Conservation (phyloP, 1,140 invertebrate genomes). For the Drosophila lowei region DNA sequence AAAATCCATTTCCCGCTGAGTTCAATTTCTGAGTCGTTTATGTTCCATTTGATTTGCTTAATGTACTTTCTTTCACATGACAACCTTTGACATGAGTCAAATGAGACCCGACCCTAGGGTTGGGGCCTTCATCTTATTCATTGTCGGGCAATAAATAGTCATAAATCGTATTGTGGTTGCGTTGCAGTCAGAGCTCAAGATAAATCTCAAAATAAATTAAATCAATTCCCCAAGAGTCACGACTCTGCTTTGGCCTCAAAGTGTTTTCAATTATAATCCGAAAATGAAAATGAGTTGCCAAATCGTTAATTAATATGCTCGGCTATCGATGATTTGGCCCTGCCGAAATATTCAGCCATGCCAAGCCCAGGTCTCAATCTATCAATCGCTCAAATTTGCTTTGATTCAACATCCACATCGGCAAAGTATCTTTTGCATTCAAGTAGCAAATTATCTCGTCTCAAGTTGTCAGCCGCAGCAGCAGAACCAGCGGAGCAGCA, state of each 20-base stretch:
- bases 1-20: constrained; percentile 26
- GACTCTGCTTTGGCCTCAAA: constrained; percentile 44
- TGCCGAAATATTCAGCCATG: constrained; percentile 26
- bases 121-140: not conserved
- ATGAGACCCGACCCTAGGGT: not conserved
- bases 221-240: constrained; percentile 63
- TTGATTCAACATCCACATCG: constrained; percentile 37
- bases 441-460: constrained; percentile 80
- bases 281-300: constrained; percentile 51
- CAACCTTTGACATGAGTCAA: constrained; percentile 26
- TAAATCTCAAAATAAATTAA: constrained; percentile 54
- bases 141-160: constrained; percentile 4
- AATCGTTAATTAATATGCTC: constrained; percentile 53
- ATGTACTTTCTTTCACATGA: constrained; percentile 27
- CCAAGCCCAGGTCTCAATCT: constrained; percentile 28
- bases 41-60: not conserved
- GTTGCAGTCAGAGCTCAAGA: constrained; percentile 23
- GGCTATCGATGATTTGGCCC: constrained; percentile 39
- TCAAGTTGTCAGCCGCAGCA: constrained; percentile 68
- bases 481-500: constrained; percentile 17
- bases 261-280: constrained; percentile 37
- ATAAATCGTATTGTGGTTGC: constrained; percentile 17
- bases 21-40: constrained; percentile 13
- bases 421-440: constrained; percentile 48
- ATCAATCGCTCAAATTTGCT: constrained; percentile 40